phyloP scores from a whole-genome alignment of 2,113 vertebrate genomes.

The Atlantisia rogersi region DNA sequence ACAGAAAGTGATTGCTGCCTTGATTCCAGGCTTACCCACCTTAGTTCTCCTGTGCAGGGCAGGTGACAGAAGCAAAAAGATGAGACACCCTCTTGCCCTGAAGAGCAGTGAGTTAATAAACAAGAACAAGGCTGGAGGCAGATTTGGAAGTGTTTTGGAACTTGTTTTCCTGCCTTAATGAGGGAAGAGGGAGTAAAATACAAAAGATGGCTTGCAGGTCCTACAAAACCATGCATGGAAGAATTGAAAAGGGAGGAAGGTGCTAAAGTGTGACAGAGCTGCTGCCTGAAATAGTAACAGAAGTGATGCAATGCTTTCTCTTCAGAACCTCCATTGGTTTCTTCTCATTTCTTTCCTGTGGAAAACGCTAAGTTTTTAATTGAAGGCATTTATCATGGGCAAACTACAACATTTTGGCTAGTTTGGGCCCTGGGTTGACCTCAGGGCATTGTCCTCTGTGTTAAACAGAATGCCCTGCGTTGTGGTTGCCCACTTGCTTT shows the following conservation, averaged over 20 bases:
- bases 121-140: background rate
- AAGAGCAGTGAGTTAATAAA: background rate
- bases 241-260: background rate
- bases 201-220: background rate
- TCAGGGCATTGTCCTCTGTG: background rate
- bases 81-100: background rate
- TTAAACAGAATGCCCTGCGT: background rate
- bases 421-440: background rate
- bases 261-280: background rate
- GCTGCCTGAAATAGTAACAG: background rate
- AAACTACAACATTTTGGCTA: background rate
- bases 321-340: background rate
- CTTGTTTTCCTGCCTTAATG: background rate
- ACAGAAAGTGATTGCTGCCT: rapidly evolving
- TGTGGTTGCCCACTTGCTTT: background rate
- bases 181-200: background rate
- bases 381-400: background rate
- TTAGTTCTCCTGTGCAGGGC: background rate
- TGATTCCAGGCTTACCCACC: background rate
- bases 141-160: background rate
- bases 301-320: background rate
- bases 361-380: background rate
- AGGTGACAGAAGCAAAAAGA: background rate
- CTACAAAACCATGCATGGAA: background rate
- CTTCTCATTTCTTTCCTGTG: rapidly evolving